Percentiles rank a stretch among this genome's conserved stretches.
Evolutionary conservation across 2,113 vertebrate genomes (phyloP).

Genomic region (Eudyptes chrysolophus): DNA sequence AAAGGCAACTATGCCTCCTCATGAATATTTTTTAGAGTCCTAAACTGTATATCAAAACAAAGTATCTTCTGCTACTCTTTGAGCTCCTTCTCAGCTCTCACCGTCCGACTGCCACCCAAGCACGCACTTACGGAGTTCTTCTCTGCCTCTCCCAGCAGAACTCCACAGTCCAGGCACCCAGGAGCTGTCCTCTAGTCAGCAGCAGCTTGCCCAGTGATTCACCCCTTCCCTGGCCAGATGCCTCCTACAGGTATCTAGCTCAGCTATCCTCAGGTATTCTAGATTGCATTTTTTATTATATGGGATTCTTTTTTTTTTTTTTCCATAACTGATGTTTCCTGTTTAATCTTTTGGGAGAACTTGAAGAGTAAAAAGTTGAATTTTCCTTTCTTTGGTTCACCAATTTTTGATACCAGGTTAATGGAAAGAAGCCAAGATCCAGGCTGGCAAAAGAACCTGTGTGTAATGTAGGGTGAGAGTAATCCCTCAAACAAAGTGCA

Average conservation of each 20-base stretch:
- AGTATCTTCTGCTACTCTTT: not conserved
- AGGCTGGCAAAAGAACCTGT: not conserved
- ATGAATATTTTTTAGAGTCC: not conserved
- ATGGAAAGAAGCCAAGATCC: not conserved
- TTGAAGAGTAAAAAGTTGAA: not conserved
- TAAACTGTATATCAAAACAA: not conserved
- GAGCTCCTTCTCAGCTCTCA: not conserved
- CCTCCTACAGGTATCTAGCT: slow-evolving; percentile 36
- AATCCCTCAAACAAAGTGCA: not conserved
- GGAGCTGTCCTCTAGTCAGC: slow-evolving; percentile 30
- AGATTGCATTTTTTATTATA: not conserved
- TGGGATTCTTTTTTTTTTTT: not conserved
- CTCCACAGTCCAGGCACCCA: slow-evolving; percentile 15
- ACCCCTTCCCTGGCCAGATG: slow-evolving; percentile 16
- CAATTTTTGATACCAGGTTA: not conserved
- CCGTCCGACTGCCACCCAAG: not conserved
- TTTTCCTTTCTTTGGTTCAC: not conserved
- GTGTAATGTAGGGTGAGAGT: not conserved
- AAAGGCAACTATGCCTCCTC: not conserved
- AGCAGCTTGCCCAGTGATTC: slow-evolving; percentile 35
- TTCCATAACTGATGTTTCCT: not conserved
- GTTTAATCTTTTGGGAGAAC: not conserved
- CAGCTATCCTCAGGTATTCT: slow-evolving; percentile 45
- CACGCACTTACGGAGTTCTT: not conserved
- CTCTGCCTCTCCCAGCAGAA: slow-evolving; percentile 60